These are phyloP conservation scores for Phymastichus coffea DNA, from an alignment of 1,140 invertebrate genomes.

Conservation along the genomic window DNA sequence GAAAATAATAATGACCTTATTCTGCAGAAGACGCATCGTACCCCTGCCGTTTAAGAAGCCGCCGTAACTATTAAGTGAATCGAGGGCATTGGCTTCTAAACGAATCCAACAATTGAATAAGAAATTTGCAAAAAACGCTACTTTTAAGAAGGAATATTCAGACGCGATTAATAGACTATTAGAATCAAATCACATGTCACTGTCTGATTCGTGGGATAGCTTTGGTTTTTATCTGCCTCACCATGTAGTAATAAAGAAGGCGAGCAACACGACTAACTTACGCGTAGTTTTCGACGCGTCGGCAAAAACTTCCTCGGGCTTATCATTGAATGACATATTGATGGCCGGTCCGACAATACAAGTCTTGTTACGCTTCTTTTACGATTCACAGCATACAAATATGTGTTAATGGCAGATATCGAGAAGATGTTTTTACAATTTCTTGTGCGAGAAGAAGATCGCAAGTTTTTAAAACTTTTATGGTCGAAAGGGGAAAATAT, in stretches of 20 bases:
- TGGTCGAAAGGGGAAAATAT: neutral
- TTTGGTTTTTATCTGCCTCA: constrained; percentile 6
- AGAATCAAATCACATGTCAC: too few relatives aligned
- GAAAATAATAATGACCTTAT: too few relatives aligned
- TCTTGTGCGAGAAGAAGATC: neutral
- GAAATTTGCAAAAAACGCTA: too few relatives aligned
- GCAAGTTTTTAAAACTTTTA: neutral
- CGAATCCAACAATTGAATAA: too few relatives aligned
- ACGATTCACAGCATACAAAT: neutral
- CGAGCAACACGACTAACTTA: constrained; percentile 1
- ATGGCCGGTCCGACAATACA: neutral
- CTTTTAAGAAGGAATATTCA: too few relatives aligned
- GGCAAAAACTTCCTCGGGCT: neutral
- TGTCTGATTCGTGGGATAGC: too few relatives aligned
- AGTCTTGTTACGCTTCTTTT: neutral
- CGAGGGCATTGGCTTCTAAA: too few relatives aligned
- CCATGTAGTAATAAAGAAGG: constrained; percentile 1
- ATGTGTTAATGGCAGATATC: neutral
- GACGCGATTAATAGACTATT: too few relatives aligned
- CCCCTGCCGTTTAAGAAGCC: too few relatives aligned
- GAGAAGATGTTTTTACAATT: constrained; percentile 4
- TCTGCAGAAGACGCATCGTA: too few relatives aligned
- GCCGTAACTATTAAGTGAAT: too few relatives aligned
- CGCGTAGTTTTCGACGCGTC: too few relatives aligned
- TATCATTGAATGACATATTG: neutral